Conservation (phyloP, 1,140 invertebrate genomes). For the Drosophila insularis region DNA sequence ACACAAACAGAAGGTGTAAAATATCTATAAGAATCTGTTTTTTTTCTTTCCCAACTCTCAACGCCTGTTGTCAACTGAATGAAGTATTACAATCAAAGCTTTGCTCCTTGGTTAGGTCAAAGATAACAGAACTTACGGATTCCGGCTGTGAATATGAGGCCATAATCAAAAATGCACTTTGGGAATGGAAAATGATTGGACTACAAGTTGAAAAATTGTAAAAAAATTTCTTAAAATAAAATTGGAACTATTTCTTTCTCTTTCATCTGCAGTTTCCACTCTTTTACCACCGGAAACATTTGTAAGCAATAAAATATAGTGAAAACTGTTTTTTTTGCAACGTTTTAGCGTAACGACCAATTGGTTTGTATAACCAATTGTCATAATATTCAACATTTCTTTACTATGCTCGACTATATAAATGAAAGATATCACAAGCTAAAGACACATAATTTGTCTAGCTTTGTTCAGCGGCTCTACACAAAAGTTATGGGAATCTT, state of each 20-base stretch:
- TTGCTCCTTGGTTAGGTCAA: background rate
- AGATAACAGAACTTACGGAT: background rate
- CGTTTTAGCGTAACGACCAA: background rate
- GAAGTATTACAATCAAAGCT: conserved; percentile 50
- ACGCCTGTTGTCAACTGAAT: background rate
- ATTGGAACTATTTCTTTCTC: no score
- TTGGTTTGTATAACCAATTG: background rate
- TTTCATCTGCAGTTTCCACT: no score
- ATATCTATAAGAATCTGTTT: conserved; percentile 11
- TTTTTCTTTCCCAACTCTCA: no score
- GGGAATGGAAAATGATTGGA: no score
- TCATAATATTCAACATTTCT: background rate
- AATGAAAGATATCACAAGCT: background rate
- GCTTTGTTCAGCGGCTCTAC: background rate
- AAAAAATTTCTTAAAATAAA: no score
- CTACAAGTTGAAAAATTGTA: no score
- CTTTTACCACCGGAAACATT: no score
- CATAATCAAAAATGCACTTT: no score
- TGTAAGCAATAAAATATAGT: no score
- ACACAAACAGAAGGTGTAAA: conserved; percentile 17
- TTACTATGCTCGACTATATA: background rate
- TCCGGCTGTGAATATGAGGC: background rate
- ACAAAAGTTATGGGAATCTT: background rate
- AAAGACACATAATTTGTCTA: background rate
- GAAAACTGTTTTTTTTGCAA: background rate